Evolutionary conservation across 1,140 invertebrate species (phyloP).

Genomic region (Eupeodes corollae): DNA sequence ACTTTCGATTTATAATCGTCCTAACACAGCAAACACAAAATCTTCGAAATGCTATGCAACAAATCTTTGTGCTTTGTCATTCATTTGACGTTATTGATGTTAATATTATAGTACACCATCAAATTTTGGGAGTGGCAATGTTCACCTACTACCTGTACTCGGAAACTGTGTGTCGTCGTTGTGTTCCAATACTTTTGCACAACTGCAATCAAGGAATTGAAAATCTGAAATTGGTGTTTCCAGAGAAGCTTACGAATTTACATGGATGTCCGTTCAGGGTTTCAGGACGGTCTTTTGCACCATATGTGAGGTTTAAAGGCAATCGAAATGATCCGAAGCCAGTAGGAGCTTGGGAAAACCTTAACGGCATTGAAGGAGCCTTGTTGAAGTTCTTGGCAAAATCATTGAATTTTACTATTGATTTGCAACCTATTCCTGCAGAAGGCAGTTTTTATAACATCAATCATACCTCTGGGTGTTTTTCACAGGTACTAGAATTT

Average conservation of each 20-base stretch:
- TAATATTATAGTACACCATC: slow-evolving; percentile 2
- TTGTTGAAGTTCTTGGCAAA: too few species aligned
- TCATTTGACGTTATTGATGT: slow-evolving; percentile 2
- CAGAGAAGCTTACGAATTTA: too few species aligned
- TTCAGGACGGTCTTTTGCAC: too few species aligned
- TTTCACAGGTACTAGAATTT: not conserved
- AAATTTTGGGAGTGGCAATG: not conserved
- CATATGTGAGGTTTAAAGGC: too few species aligned
- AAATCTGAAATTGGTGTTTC: not conserved
- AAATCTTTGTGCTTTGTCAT: slow-evolving; percentile 1
- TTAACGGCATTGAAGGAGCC: too few species aligned
- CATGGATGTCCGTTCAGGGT: too few species aligned
- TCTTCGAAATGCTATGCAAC: not conserved
- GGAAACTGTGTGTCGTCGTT: not conserved
- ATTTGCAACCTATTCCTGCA: not conserved
- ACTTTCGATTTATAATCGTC: slow-evolving; percentile 6
- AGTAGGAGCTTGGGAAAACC: too few species aligned
- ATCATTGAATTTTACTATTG: too few species aligned
- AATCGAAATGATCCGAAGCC: too few species aligned
- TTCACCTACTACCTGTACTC: slow-evolving; percentile 1
- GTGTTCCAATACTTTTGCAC: too few species aligned
- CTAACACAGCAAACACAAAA: not conserved
- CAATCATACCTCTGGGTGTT: not conserved
- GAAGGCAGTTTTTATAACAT: slow-evolving; percentile 1
- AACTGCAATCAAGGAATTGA: not conserved